phyloP scores from a whole-genome alignment of 2,113 vertebrate species.

The Cynopterus brachyotis region DNA sequence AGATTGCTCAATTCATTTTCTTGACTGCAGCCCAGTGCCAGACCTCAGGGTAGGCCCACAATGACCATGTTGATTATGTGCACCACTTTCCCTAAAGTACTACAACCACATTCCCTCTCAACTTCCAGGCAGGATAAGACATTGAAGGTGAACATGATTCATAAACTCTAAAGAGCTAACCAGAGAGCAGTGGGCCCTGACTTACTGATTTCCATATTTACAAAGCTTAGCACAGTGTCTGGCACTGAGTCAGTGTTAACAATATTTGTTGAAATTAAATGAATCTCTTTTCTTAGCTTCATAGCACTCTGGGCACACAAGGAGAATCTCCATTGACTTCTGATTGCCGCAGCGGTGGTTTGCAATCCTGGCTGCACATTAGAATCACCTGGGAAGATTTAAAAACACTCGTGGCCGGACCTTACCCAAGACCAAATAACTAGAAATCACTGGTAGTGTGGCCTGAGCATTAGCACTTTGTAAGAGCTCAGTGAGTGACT shows the following conservation, averaged over 20 bases:
- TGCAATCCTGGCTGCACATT: background rate
- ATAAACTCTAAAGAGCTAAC: background rate
- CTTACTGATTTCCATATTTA: slow-evolving; percentile 19
- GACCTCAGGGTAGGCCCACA: slow-evolving; percentile 22
- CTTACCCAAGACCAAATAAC: background rate
- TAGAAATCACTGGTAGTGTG: background rate
- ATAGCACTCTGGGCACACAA: background rate
- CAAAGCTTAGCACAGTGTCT: background rate
- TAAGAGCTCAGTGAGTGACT: background rate
- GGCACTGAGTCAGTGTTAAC: background rate
- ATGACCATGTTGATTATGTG: slow-evolving; percentile 43
- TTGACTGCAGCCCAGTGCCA: background rate
- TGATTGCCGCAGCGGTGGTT: background rate
- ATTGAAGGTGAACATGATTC: slow-evolving; percentile 53
- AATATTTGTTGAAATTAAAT: slow-evolving; percentile 19
- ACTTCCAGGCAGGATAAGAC: background rate
- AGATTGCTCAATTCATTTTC: slow-evolving; percentile 72
- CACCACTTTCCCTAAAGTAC: background rate
- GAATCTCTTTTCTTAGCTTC: slow-evolving; percentile 25
- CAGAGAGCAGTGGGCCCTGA: slow-evolving; percentile 25
- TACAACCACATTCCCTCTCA: background rate
- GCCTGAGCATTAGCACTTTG: background rate
- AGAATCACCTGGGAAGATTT: background rate
- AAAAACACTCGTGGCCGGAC: background rate
- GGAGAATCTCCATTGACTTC: background rate